A percentile compares a stretch with the other conserved stretches of the same genome.
Conservation (phyloP, 30 jellyfish, hydroid and myxozoan genomes). For the Cassiopea andromeda region DNA sequence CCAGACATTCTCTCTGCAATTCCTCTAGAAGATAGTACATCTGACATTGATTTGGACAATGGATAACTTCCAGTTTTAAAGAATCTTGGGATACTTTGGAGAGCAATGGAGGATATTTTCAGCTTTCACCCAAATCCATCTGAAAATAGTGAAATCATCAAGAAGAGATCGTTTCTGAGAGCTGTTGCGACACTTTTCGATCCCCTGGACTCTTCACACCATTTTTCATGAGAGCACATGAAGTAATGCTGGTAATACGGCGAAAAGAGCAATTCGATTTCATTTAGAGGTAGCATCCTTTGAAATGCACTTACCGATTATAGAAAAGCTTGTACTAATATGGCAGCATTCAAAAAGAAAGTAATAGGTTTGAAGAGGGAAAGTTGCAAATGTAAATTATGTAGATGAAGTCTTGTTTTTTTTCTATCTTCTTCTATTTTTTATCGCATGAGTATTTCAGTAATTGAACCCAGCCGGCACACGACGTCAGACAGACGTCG, state of each 20-base stretch:
- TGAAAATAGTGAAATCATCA: not conserved
- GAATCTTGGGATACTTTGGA: slow-evolving; percentile 41
- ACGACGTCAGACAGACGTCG: no score
- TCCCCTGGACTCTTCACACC: slow-evolving; percentile 58
- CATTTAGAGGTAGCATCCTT: no score
- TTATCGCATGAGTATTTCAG: no score
- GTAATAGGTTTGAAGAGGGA: no score
- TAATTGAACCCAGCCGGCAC: no score
- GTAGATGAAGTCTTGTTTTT: no score
- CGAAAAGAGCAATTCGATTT: no score
- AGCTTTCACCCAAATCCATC: slow-evolving; percentile 21
- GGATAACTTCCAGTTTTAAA: not conserved
- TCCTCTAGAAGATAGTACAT: slow-evolving; percentile 64
- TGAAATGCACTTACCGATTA: no score
- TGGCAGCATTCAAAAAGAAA: no score
- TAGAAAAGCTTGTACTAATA: no score
- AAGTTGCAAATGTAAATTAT: no score
- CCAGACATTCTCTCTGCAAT: slow-evolving; percentile 47
- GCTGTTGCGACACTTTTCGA: slow-evolving; percentile 47
- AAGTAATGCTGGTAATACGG: slow-evolving; percentile 1
- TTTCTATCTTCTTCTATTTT: no score
- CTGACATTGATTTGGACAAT: slow-evolving; percentile 12
- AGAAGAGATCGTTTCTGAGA: slow-evolving; percentile 58
- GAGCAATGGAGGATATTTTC: slow-evolving; percentile 23
- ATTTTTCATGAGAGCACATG: not conserved